Evolutionary conservation across 2,888 invertebrate genomes (phyloP), one percentile per base, ranked within the genome.

Genomic region (Tanaodytes sp.): DNA sequence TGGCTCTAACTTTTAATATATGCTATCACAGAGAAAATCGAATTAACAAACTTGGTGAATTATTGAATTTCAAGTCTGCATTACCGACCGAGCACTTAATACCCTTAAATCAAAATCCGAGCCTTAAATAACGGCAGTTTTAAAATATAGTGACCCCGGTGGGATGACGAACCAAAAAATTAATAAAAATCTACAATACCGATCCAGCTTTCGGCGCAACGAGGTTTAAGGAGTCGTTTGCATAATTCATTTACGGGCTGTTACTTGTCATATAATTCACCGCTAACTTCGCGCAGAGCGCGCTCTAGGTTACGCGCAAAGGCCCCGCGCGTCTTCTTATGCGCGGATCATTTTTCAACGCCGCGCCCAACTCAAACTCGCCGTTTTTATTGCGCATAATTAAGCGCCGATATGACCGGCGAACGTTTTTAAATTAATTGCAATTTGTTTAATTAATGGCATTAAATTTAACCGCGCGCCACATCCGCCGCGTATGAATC

Each of bases 201-300:
- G 23, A 23, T 8, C 4, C 5, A 23, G 23, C 23, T 23, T 23
- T 23, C 23, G 23, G 5, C 23, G 8, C 23, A 27, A 27, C 37
- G 43, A 30, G 14, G 37, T 57, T 64, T 57, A 57, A 64, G 49
- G 55, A 39, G 49, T 30, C 36, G 49, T 64, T 64, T 55, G 55
- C 63, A 49, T 64, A 64, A 55, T 57, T 55, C 55, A 49, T 43
- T 42, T 30, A 43, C 42, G 39, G 49, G 39, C 49, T 49, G 49
- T 64, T 64, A 64, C 49, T 57, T 48, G 40, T 64, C 63, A 49
- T 46, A 64, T 63, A 64, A 64, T 64, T 64, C 57, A 64, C 55
- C 36, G 55, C 57, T 64, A 57, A 48, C 23, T 43, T 55, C 37
- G 54, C 37, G 49, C 43, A 49, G 49, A 37, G 42, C 23, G 43